Percentiles rank a stretch among this genome's conserved stretches.
phyloP scores from a whole-genome alignment of 1,140 invertebrate species.

The Zaprionus nigranus region DNA sequence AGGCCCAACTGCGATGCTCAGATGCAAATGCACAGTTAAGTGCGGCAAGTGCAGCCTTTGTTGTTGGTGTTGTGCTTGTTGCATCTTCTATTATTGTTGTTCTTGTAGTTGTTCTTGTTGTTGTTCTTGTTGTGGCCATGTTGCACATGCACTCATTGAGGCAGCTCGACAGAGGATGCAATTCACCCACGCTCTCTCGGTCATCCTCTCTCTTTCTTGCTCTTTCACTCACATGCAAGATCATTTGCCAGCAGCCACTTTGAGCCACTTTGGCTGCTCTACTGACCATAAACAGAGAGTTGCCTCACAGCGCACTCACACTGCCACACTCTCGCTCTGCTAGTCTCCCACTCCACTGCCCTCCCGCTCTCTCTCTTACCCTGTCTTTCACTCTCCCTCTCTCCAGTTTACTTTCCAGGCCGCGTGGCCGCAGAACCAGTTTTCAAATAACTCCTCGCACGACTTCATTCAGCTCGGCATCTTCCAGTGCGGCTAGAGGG shows the following conservation, averaged over 20 bases:
- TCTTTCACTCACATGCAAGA: constrained; percentile 11
- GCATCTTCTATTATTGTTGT: constrained; percentile 13
- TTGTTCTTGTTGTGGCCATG: constrained; percentile 23
- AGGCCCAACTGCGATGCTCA: background rate
- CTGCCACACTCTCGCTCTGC: background rate
- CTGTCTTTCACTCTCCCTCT: background rate
- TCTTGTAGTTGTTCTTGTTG: constrained; percentile 6
- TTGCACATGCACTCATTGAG: constrained; percentile 8
- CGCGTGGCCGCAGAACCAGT: constrained; percentile 36
- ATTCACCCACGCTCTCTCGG: background rate
- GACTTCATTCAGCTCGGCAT: constrained; percentile 34
- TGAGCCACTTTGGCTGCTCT: constrained; percentile 9
- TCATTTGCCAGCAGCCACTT: background rate
- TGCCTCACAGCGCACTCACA: background rate
- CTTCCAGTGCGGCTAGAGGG: constrained; percentile 27
- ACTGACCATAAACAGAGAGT: constrained; percentile 16
- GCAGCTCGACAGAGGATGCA: too few species aligned
- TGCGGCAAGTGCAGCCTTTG: background rate
- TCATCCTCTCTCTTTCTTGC: background rate
- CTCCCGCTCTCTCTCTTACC: background rate
- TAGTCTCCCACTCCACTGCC: background rate
- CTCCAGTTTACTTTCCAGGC: background rate
- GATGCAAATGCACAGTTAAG: background rate
- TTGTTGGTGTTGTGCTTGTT: background rate
- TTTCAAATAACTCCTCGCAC: constrained; percentile 12